Conservation (phyloP, 2,888 invertebrate species). For the Sinentomon sp. region DNA sequence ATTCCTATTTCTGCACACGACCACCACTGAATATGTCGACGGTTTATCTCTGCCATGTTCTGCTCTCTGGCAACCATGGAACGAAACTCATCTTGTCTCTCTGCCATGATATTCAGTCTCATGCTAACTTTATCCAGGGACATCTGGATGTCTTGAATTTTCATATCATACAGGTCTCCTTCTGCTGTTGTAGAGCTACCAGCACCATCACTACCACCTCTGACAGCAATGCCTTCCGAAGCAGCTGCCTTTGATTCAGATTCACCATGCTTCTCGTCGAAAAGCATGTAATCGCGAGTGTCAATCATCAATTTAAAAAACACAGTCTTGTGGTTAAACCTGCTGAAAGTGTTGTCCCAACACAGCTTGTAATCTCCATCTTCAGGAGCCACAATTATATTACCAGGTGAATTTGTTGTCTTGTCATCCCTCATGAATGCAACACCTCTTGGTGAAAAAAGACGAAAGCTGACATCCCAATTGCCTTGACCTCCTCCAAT, state of each 20-base stretch:
- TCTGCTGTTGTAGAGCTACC: too few species aligned
- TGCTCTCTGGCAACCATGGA: conserved; percentile 53
- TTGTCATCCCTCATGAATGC: conserved; percentile 37
- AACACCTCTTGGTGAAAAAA: conserved; percentile 35
- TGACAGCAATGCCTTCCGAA: conserved; percentile 12
- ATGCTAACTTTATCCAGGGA: conserved; percentile 33
- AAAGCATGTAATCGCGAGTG: conserved; percentile 27
- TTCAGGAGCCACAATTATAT: conserved; percentile 27
- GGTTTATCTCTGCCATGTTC: conserved; percentile 51
- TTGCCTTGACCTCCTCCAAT: conserved; percentile 60
- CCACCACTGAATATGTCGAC: conserved; percentile 50
- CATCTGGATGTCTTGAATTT: conserved; percentile 27
- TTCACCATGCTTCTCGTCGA: conserved; percentile 20
- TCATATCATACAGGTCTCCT: conserved; percentile 29
- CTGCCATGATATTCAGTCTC: conserved; percentile 30
- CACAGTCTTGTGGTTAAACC: conserved; percentile 57
- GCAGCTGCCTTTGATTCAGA: conserved; percentile 12
- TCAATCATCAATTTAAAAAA: conserved; percentile 45
- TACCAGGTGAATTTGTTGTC: conserved; percentile 39
- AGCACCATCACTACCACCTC: conserved; percentile 21
- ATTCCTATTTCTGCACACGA: conserved; percentile 40
- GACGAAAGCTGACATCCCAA: conserved; percentile 48
- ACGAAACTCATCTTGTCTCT: conserved; percentile 37
- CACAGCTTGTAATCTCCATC: conserved; percentile 57
- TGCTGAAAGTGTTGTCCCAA: conserved; percentile 59